Percentiles rank a stretch among this genome's conserved stretches.
phyloP scores from a whole-genome alignment of 92 coral and sea anemone genomes.

The Palythoa caribaeorum region DNA sequence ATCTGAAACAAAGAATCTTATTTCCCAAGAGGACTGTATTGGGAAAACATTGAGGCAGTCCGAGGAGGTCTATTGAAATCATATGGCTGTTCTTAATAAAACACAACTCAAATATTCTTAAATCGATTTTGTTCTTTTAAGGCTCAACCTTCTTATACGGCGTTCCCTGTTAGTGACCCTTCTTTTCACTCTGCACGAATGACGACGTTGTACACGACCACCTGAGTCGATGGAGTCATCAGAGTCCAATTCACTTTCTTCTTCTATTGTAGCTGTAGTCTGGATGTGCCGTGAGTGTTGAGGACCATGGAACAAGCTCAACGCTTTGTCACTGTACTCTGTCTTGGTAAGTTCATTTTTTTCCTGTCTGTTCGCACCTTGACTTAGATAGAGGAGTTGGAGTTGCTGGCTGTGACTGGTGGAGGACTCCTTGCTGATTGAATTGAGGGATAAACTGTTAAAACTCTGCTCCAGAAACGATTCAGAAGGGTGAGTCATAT shows the following conservation, averaged over 20 bases:
- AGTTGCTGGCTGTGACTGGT: too few relatives aligned
- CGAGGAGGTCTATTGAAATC: too few relatives aligned
- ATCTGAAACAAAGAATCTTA: too few relatives aligned
- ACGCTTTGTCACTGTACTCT: not conserved
- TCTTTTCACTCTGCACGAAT: not conserved
- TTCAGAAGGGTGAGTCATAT: conserved; percentile 17
- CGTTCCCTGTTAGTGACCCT: not conserved
- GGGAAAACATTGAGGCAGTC: too few relatives aligned
- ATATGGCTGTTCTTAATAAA: not conserved
- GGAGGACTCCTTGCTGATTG: not conserved
- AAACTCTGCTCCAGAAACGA: conserved; percentile 26
- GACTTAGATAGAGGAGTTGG: not conserved
- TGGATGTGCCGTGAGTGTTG: not conserved
- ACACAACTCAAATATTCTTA: not conserved
- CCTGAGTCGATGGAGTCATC: not conserved
- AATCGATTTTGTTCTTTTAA: conserved; percentile 13
- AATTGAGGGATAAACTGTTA: conserved; percentile 5
- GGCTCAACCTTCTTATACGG: not conserved
- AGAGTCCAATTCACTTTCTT: not conserved
- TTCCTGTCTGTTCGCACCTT: not conserved
- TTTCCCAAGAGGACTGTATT: too few relatives aligned
- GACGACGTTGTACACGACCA: not conserved
- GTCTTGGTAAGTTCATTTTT: not conserved
- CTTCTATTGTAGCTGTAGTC: not conserved
- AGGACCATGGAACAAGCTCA: not conserved